These are phyloP conservation scores for Micromys minutus DNA, from an alignment of 2,113 vertebrate species.

Conservation along the genomic window DNA sequence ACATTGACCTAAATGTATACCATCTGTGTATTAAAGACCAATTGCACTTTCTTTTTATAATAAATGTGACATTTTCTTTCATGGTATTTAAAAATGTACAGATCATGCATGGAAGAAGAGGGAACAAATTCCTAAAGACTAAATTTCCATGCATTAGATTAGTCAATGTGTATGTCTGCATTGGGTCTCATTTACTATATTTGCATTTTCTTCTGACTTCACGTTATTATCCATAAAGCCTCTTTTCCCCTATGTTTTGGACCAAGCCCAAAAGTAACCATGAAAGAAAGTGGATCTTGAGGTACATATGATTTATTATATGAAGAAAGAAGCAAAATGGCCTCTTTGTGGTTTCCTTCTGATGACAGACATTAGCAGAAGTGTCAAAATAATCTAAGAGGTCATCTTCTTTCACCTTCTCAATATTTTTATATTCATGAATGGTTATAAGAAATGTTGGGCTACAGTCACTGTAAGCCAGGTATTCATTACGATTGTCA, in stretches of 20 bases:
- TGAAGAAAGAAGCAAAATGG: conserved; percentile 68
- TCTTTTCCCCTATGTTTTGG: conserved; percentile 81
- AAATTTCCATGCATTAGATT: not conserved
- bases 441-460: conserved; percentile 80
- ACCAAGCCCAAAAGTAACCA: conserved; percentile 80
- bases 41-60: conserved; percentile 25
- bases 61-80: not conserved
- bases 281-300: conserved; percentile 74
- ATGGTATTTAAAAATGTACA: not conserved
- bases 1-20: conserved; percentile 16
- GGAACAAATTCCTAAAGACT: not conserved
- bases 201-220: not conserved
- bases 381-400: conserved; percentile 75
- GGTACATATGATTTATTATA: conserved; percentile 71
- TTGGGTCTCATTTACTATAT: not conserved
- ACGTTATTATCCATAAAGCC: conserved; percentile 53
- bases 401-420: conserved; percentile 76
- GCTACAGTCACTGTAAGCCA: conserved; percentile 61
- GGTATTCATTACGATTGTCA: conserved; percentile 68
- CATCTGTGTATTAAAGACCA: conserved; percentile 24
- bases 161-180: conserved; percentile 11
- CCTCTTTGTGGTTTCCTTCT: conserved; percentile 70
- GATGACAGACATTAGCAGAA: conserved; percentile 72
- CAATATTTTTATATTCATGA: conserved; percentile 76
- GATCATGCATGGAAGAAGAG: not conserved